Conservation (phyloP, 2,113 vertebrate genomes). For the Grammomys surdaster region DNA sequence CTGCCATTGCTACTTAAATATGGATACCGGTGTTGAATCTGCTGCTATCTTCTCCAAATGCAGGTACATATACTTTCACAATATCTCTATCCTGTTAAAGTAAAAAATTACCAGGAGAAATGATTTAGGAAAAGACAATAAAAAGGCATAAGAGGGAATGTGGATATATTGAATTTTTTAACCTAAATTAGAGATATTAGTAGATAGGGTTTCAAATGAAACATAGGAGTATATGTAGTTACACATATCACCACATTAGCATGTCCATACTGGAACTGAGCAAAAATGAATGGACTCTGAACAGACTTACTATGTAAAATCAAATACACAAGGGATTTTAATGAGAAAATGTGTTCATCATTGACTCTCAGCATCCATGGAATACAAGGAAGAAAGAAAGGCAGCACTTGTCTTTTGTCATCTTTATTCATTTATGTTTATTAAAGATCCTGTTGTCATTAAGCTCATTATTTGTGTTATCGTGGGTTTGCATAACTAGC, state of each 20-base stretch:
- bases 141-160: neutral
- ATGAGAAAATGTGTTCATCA: constrained; percentile 53
- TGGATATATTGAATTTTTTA: neutral
- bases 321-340: constrained; percentile 37
- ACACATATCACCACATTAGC: neutral
- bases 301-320: neutral
- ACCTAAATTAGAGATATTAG: neutral
- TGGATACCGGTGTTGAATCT: neutral
- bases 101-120: neutral
- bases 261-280: neutral
- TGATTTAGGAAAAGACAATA: neutral
- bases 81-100: neutral
- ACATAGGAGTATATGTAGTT: neutral
- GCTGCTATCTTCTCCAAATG: neutral
- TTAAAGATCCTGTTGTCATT: neutral
- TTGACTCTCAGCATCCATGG: neutral
- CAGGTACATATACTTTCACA: neutral
- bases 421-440: constrained; percentile 1
- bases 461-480: neutral
- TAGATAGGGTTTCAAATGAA: constrained; percentile 7
- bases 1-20: neutral
- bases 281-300: neutral
- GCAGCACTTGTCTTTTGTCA: neutral
- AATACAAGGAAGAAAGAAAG: constrained; percentile 29
- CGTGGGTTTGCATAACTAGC: constrained; percentile 9